Evolutionary conservation across 2,888 invertebrate genomes (phyloP), one percentile per base, ranked within the genome.

Genomic region (Thera obeliscata): DNA sequence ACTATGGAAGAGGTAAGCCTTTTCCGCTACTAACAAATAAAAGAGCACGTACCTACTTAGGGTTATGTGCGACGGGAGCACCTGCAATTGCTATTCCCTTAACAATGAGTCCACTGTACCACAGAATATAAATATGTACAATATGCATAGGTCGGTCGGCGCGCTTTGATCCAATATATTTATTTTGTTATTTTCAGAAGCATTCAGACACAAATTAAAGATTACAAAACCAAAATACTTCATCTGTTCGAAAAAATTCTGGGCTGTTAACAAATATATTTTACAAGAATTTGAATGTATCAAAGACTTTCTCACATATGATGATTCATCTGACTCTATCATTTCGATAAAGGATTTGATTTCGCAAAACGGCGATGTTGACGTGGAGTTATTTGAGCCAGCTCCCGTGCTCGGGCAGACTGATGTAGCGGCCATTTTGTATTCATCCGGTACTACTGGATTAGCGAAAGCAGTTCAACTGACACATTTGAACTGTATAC

Each of bases 391-490:
- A 58, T 89, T 87, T 75, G 85, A 92, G 60, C 94, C 95, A 46
- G 76, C 81, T 61, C 76, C 85, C 22, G 88, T 95, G n/a, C 94
- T 81, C 63, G 89, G 88, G 66, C 84, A 87, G 64, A 80, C 70
- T 38, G 89, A 89, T 72, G 78, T 79, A 1, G 87, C 86, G 0
- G 76, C 85, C 35, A 88, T 96, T 78, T 90, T 96, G 68, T 96
- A 95, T 84, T 96, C 96, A 48, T 96, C 96, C 65, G 96, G 96
- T 56, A 96, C 96, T 0, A 95, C 95, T 12, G 96, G 96, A 0
- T 84, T 96, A 77, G 95, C 96, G 0, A 96, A 96, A 85, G 96
- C 95, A 46, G 95, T 96, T 1, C 90, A 94, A 85, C 82, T 96
- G 55, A 94, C 95, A 3, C 95, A 96, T 81, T 84, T 89, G 64